phyloP scores from a whole-genome alignment of 2,888 invertebrate species.

The Mimas tiliae region DNA sequence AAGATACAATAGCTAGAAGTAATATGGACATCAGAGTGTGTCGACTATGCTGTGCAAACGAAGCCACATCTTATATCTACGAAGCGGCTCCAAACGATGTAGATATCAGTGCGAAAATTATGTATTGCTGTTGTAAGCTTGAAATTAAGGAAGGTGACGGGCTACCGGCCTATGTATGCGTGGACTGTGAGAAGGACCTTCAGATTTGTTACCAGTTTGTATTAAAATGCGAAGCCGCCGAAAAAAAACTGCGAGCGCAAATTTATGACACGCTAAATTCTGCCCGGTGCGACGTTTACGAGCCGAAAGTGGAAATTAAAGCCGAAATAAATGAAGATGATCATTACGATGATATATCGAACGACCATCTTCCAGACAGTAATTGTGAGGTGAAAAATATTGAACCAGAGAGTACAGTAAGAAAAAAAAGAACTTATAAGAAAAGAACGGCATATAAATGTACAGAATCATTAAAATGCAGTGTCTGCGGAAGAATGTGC shows the following conservation, averaged over 20 bases:
- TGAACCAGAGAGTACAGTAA: background rate
- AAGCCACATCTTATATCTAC: constrained; percentile 55
- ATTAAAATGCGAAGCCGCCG: constrained; percentile 62
- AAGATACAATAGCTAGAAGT: no score
- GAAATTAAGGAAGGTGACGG: constrained; percentile 57
- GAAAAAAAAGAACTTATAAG: constrained; percentile 41
- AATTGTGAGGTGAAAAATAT: background rate
- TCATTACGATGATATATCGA: constrained; percentile 33
- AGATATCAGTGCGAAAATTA: constrained; percentile 53
- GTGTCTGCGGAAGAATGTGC: constrained; percentile 56
- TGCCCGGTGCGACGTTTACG: constrained; percentile 30
- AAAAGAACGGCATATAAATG: constrained; percentile 41
- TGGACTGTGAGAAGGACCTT: constrained; percentile 55
- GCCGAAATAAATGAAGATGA: constrained; percentile 45
- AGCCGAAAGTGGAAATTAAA: constrained; percentile 54
- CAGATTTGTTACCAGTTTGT: constrained; percentile 58
- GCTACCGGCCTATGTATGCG: constrained; percentile 59
- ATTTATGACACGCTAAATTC: constrained; percentile 28
- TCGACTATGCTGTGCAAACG: constrained; percentile 59
- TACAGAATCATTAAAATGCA: constrained; percentile 45
- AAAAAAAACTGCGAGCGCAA: constrained; percentile 53
- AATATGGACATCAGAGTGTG: constrained; percentile 57
- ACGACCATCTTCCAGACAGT: background rate
- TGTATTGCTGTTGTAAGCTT: constrained; percentile 61
- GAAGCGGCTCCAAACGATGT: constrained; percentile 38